Evolutionary conservation across 2,888 invertebrate species (phyloP).

Genomic region (Eurois occulta): DNA sequence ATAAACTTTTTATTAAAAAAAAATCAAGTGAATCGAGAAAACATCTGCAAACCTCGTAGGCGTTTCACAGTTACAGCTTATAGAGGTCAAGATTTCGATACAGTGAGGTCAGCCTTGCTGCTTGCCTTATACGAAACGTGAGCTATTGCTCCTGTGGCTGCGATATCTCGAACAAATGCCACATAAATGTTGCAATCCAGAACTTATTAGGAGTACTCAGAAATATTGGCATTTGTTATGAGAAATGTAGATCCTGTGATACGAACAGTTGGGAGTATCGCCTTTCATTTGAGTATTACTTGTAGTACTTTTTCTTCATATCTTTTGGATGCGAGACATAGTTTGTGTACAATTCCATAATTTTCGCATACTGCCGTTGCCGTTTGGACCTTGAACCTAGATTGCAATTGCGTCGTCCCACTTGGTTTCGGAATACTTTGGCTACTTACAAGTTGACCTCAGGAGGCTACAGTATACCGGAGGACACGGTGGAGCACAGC

Average conservation of each 20-base stretch:
- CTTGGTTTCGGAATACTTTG: background rate
- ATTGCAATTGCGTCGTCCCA: background rate
- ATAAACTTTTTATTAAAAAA: background rate
- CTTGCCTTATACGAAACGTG: constrained; percentile 51
- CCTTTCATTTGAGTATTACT: constrained; percentile 5
- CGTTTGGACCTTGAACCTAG: background rate
- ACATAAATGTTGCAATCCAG: constrained; percentile 36
- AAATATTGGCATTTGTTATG: constrained; percentile 17
- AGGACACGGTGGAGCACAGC: too few relatives aligned
- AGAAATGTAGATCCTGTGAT: background rate
- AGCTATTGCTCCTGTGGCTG: constrained; percentile 26
- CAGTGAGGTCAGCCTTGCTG: constrained; percentile 45
- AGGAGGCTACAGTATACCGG: background rate
- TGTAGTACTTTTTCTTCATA: background rate
- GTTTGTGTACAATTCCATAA: background rate
- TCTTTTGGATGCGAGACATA: too few relatives aligned
- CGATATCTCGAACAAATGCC: constrained; percentile 37
- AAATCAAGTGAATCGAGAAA: constrained; percentile 10
- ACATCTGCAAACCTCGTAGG: constrained; percentile 38
- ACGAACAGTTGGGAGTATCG: background rate
- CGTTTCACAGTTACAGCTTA: constrained; percentile 48
- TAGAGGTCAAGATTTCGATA: constrained; percentile 51
- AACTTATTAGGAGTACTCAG: constrained; percentile 25
- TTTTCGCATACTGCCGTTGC: too few relatives aligned
- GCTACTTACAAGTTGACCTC: background rate